Evolutionary conservation across 1,140 invertebrate genomes (phyloP).

Genomic region (Tetranychus urticae): DNA sequence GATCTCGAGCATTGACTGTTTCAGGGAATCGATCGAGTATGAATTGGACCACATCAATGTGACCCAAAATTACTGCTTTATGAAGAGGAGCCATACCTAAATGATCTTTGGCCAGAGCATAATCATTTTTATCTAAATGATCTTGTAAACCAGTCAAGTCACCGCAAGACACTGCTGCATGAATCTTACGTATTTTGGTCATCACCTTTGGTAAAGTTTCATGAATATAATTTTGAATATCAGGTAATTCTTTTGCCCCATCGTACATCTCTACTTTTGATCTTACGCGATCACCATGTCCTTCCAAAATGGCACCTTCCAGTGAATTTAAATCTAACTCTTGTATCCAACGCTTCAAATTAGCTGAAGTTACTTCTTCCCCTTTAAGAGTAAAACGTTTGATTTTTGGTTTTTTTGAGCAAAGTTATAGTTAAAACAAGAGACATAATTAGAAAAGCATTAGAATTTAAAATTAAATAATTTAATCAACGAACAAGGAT

Average conservation of each 20-base stretch:
- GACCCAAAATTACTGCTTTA: slow-evolving; percentile 53
- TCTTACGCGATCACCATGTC: slow-evolving; percentile 36
- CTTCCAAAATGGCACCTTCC: slow-evolving; percentile 61
- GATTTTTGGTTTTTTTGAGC: no score
- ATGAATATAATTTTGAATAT: slow-evolving; percentile 32
- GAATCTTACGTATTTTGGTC: slow-evolving; percentile 19
- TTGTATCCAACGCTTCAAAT: slow-evolving; percentile 74
- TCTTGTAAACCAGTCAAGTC: slow-evolving; percentile 12
- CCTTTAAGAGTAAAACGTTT: no score
- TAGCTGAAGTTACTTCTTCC: slow-evolving; percentile 24
- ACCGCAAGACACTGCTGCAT: slow-evolving; percentile 13
- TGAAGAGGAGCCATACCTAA: slow-evolving; percentile 33
- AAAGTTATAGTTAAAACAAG: not conserved
- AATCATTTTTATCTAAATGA: slow-evolving; percentile 22
- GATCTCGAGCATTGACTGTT: slow-evolving; percentile 39
- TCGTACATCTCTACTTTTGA: not conserved
- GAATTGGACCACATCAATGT: slow-evolving; percentile 40
- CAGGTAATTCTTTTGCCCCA: not conserved
- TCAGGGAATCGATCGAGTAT: slow-evolving; percentile 39
- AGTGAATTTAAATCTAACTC: slow-evolving; percentile 55
- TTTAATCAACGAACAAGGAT: no score
- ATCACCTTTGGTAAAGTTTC: slow-evolving; percentile 64
- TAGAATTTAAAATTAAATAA: no score
- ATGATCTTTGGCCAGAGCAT: slow-evolving; percentile 41
- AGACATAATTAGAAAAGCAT: not conserved